Percentiles rank a stretch among this genome's conserved stretches.
Conservation (phyloP, 2,888 invertebrate species). For the Agrenia bidenticulata region DNA sequence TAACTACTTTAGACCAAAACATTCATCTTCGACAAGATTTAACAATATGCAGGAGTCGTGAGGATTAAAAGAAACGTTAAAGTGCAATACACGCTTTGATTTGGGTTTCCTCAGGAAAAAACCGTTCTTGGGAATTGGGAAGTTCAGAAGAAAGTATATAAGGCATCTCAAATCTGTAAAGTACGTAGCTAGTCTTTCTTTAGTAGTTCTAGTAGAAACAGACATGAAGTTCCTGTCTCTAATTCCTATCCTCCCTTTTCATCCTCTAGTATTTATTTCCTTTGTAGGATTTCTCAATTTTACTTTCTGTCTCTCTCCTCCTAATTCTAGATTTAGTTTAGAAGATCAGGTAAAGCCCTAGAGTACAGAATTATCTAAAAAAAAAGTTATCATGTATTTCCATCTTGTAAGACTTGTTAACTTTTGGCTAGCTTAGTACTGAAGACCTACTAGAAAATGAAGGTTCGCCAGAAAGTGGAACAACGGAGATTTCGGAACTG, state of each 20-base stretch:
- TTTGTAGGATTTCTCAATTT: neutral
- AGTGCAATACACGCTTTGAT: no score
- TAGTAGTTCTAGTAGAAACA: constrained; percentile 1
- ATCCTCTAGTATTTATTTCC: neutral
- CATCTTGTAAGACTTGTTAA: no score
- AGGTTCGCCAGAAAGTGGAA: no score
- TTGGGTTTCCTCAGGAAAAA: neutral
- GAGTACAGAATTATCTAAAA: no score
- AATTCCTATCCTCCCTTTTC: neutral
- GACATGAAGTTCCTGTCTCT: constrained; percentile 1
- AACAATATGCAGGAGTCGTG: no score
- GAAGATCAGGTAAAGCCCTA: neutral
- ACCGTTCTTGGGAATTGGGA: neutral
- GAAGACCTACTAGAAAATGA: no score
- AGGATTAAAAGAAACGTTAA: no score
- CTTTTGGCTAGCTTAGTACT: no score
- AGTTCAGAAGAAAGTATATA: neutral
- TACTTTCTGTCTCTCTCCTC: neutral
- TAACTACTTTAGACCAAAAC: no score
- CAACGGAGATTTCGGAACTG: neutral
- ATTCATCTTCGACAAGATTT: no score
- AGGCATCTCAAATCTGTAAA: neutral
- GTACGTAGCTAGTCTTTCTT: neutral
- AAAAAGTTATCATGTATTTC: no score
- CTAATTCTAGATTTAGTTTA: constrained; percentile 4